phyloP scores from a whole-genome alignment of 2,797 vertebrate species.

The Eulemur coronatus region DNA sequence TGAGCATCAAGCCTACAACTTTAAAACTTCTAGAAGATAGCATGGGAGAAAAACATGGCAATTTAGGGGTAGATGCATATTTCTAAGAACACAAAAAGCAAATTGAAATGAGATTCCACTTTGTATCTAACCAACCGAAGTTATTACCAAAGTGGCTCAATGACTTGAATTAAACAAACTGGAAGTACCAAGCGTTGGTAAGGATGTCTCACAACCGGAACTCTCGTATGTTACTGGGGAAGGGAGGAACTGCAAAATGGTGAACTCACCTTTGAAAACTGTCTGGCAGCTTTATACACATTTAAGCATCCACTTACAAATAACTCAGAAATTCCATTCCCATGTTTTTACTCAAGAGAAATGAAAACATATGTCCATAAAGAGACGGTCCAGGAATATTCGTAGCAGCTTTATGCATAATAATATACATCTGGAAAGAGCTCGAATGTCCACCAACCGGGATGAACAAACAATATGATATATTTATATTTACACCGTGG shows the following conservation, averaged over 20 bases:
- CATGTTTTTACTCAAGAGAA: constrained; percentile 2
- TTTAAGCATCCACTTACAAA: neutral
- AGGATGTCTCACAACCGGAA: neutral
- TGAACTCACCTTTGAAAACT: neutral
- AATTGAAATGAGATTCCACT: neutral
- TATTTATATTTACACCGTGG: neutral
- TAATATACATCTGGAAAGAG: neutral
- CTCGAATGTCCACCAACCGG: neutral
- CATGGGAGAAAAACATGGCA: neutral
- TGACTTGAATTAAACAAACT: neutral
- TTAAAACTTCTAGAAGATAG: neutral
- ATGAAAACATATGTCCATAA: constrained; percentile 14
- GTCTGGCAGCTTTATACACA: constrained; percentile 14
- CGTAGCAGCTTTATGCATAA: neutral
- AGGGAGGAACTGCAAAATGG: neutral
- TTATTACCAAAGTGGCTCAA: neutral
- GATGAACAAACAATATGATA: neutral
- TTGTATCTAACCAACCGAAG: neutral
- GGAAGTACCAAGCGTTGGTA: neutral
- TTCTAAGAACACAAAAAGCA: neutral
- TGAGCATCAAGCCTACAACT: neutral
- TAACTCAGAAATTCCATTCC: constrained; percentile 44
- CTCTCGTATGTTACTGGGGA: neutral
- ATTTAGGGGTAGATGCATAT: neutral
- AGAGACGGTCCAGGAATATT: constrained; percentile 13